A percentile compares a stretch with the other conserved stretches of the same genome.
These are phyloP conservation scores for Anhinga rufa DNA, from an alignment of 2,113 vertebrate genomes.

Conservation along the genomic window DNA sequence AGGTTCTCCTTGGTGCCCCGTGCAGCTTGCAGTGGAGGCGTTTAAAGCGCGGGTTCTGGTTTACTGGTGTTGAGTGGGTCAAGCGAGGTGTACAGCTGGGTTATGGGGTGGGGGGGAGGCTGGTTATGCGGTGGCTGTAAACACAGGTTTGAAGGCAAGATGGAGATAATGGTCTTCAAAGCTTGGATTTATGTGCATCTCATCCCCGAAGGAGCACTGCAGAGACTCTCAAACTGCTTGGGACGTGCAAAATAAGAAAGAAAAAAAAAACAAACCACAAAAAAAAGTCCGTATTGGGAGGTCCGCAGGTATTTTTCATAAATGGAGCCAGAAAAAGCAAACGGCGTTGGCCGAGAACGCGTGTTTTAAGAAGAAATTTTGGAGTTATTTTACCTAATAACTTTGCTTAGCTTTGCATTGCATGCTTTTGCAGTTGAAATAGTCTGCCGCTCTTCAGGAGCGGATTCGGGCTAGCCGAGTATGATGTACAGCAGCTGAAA, in stretches of 20 bases:
- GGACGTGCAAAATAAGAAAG: not conserved
- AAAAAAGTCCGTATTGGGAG: not conserved
- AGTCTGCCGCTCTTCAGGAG: not conserved
- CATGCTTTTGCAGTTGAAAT: not conserved
- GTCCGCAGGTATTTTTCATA: not conserved
- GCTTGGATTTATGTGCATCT: not conserved
- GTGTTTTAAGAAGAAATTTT: not conserved
- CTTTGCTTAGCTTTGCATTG: not conserved
- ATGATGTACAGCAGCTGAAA: not conserved
- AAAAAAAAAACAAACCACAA: not conserved
- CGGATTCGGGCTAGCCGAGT: not conserved
- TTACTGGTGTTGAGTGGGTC: not conserved
- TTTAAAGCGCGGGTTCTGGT: not conserved
- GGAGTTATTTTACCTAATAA: not conserved
- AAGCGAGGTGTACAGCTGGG: not conserved
- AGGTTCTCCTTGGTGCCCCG: not conserved
- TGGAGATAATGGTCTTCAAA: not conserved
- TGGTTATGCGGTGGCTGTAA: not conserved
- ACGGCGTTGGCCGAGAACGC: rapidly evolving
- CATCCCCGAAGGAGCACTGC: not conserved
- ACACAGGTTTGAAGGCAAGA: not conserved
- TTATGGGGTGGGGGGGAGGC: not conserved
- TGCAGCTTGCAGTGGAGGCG: not conserved
- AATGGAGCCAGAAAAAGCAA: not conserved
- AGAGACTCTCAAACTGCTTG: not conserved